Evolutionary conservation across 1,140 invertebrate genomes (phyloP), one percentile per base, ranked within the genome.

Genomic region (Helicoverpa zea): DNA sequence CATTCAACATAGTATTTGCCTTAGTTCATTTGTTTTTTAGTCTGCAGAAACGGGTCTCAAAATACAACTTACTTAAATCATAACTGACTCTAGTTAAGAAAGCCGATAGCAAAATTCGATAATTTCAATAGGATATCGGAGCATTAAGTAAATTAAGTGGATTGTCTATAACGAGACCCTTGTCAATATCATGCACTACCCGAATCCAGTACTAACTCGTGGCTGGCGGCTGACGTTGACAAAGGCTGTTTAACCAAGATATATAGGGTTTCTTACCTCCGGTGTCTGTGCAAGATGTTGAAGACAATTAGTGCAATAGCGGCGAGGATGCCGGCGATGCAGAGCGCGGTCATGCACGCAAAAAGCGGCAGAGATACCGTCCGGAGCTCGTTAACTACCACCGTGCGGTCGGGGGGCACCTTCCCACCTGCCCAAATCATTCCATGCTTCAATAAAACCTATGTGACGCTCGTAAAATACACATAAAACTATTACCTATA

Each of bases 321-420:
- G 68, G 97, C 97, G 13, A 98, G 85, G 79, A 99, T 98, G 13
- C 99, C 99, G 54, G 98, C 95, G 52, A 97, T 96, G 49, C 98
- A 98, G 63, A 99, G 96, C 11, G 97, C 97, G 89, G 98, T 97
- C 98, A 99, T 99, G 84, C 98, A 97, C 77, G 98, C 97, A 89
- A 99, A 99, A 51, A 99, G 95, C 11, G 98, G 97, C 81, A 98
- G 92, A 0, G 98, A 98, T 4, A 99, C 97, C 0, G 97, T 98
- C 72, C 98, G 96, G 13, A 99, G 94, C 49, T 98, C 97, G 84
- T 96, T 96, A 80, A 97, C 96, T 47, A 99, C 98, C 87, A 99
- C 98, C 12, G 98, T 99, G 52, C 98, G 96, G 94, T 99, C 98
- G 84, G 98, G 98, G 4, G 98, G 98, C 23, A 98, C 97, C 93